Base-by-base conservation (phyloP, 2,888 invertebrate species). In the Mythimna lalbum region DNA sequence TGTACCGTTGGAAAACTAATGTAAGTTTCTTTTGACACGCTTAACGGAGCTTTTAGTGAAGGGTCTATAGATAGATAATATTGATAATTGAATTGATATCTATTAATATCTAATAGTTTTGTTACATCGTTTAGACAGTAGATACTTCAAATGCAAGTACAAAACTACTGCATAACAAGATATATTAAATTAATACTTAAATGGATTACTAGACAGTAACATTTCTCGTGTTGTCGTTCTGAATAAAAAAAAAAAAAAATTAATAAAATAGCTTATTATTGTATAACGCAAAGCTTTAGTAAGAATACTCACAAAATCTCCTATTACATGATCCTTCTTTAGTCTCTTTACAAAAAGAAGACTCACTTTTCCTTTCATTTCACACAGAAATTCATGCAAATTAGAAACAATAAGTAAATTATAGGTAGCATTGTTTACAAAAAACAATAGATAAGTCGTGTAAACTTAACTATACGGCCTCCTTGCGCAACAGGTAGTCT, bases 401-500 rank as follows among this genome's bases (percentile, higher is more conserved):
- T 83, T 77, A 53, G 47, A 73, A 72, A 85, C 81, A 74, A 78
- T 82, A 83, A 79, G 56, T 61, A 75, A 73, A 79, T 78, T 68
- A 76, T 66, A 80, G 69, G 57, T 52, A 69, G 69, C 68, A 86
- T 79, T 82, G 85, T 83, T 81, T 73, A 74, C 72, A 78, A 79
- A 80, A 86, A 79, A 86, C 78, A 86, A 78, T 76, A 78, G 71
- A 52, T 60, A 59, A 60, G 49, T 62, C 78, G 65, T 76, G 80
- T 81, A 77, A 85, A 69, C 71, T 67, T 57, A 50, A 71, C 63
- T 52, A 70, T 59, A 65, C 69, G 74, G 67, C 52, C 43, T 60
- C 57, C 65, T 85, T 86, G 67, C 73, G 77, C 65, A 85, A 85
- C 81, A 82, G 80, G 84, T 67, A 71, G 60, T 71, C 64, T 72